Percentiles rank a stretch among this genome's conserved stretches.
These are phyloP conservation scores for Nymphalis io DNA, from an alignment of 1,140 invertebrate species.

Conservation along the genomic window DNA sequence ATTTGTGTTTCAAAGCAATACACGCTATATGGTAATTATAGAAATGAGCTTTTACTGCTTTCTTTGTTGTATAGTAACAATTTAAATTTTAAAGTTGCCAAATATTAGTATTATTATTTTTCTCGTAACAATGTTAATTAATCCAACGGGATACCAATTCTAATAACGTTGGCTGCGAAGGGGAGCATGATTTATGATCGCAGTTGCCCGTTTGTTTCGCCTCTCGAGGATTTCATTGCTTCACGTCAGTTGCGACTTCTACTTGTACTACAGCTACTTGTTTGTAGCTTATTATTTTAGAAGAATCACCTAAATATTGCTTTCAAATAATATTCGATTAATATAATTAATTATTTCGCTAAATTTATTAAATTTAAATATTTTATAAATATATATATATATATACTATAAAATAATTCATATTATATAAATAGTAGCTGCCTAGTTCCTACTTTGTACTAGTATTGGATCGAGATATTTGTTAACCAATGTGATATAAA, in stretches of 20 bases:
- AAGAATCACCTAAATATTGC: neutral
- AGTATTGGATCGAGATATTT: too few species aligned
- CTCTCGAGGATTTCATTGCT: constrained; percentile 33
- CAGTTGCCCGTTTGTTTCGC: constrained; percentile 44
- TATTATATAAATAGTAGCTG: too few species aligned
- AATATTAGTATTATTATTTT: constrained; percentile 40
- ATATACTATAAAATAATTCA: too few species aligned
- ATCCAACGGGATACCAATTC: constrained; percentile 39
- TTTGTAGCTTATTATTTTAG: neutral
- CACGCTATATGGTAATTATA: constrained; percentile 8
- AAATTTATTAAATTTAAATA: too few species aligned
- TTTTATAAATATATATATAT: too few species aligned
- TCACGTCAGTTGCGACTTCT: constrained; percentile 32
- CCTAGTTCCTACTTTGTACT: too few species aligned
- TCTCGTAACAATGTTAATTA: constrained; percentile 46
- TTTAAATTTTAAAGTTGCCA: constrained; percentile 10
- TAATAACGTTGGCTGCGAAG: constrained; percentile 39
- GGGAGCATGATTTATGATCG: constrained; percentile 45
- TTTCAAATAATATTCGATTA: too few species aligned
- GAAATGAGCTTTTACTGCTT: constrained; percentile 1
- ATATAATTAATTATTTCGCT: too few species aligned
- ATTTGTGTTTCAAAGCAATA: neutral
- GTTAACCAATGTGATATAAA: too few species aligned
- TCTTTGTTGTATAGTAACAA: neutral
- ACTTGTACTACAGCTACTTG: constrained; percentile 10